phyloP scores from a whole-genome alignment of 2,797 vertebrate species.

The Eidolon dupreanum region DNA sequence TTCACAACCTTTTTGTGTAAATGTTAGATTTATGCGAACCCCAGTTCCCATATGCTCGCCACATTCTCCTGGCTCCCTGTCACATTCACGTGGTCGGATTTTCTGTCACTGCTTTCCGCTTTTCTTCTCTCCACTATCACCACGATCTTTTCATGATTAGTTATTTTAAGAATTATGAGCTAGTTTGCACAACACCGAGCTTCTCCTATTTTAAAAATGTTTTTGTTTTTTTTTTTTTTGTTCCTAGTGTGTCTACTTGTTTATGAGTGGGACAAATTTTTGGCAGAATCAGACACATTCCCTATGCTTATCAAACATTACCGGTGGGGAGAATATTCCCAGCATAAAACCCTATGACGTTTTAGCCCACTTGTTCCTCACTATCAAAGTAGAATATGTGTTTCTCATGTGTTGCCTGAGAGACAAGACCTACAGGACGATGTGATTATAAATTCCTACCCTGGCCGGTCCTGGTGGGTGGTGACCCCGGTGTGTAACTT shows the following conservation, averaged over 20 bases:
- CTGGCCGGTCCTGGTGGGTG: neutral
- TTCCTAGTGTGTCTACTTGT: neutral
- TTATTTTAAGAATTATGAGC: neutral
- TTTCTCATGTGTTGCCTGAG: neutral
- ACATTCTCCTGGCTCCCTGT: neutral
- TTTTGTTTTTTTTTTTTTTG: neutral
- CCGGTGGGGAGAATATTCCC: neutral
- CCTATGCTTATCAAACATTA: neutral
- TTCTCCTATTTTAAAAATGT: neutral
- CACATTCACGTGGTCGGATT: neutral
- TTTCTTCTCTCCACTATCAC: neutral
- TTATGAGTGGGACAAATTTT: neutral
- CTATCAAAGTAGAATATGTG: neutral
- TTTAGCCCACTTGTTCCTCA: neutral
- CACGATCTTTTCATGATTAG: neutral
- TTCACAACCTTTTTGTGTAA: neutral
- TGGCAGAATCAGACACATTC: neutral
- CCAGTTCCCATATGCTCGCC: neutral
- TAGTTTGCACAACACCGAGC: neutral
- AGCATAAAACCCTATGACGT: neutral
- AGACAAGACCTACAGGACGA: neutral
- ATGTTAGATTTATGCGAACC: neutral
- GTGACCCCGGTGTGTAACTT: fast-evolving
- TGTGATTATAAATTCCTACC: neutral
- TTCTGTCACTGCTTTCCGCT: neutral